Base-by-base conservation (phyloP, 2,888 invertebrate genomes). In the Koerneria pararmatus region DNA sequence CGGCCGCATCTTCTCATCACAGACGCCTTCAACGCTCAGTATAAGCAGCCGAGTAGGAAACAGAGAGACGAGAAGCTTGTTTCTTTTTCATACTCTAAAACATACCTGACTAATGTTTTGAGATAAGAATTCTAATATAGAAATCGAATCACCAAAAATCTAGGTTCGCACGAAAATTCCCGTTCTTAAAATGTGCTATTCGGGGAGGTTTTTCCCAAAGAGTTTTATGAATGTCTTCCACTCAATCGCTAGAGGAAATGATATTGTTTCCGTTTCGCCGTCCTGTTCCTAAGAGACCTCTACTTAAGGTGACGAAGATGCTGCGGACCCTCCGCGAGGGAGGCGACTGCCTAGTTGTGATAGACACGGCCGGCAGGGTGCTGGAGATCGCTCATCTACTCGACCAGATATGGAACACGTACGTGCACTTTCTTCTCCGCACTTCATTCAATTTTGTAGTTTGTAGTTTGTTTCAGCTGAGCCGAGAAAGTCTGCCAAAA, bases 331-430 rank as follows among this genome's bases (percentile, higher is more conserved):
- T 98, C 66, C 88, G 95, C 6, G 91, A 90, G 68, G 92, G 92
- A 79, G 98, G 98, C 1, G 97, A 95, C 83, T 95, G 95, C 22
- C 86, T 99, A 4, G 90, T 99, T 11, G 91, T 94, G 31, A 91
- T 94, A 0, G 98, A 80, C 58, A 97, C 98, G 0, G 97, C 97
- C 0, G 98, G 95, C 0, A 87, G 98, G 71, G 93, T 97, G 22
- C 85, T 99, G 37, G 98, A 98, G 84, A 85, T 99, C 66, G 93
- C 95, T 0, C 94, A 97, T 83, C 92, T 98, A 90, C 86, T 98
- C 80, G 87, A 87, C 74, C 79, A 82, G 63, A 64, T 83, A 4
- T 80, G 82, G 82, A 74, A 76, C 48, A 78, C 77, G 78, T 76
- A 62, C 67, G 64, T 54, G 3, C 11, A n/a, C 11, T 93, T 94